Evolutionary conservation across 2,113 vertebrate genomes (phyloP).

Genomic region (Gymnorhina tibicen): DNA sequence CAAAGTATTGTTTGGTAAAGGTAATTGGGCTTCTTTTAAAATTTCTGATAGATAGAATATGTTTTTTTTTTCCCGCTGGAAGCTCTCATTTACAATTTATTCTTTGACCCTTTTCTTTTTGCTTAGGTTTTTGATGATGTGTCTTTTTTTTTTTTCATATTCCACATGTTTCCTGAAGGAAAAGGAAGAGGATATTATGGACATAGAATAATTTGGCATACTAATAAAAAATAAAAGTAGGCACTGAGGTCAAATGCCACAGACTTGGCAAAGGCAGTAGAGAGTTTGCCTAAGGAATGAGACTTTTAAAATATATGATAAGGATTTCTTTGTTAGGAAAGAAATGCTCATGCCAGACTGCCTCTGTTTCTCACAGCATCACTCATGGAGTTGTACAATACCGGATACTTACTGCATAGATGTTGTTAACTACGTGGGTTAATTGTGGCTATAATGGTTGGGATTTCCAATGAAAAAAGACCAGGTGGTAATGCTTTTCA

Average conservation of each 20-base stretch:
- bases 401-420: accelerated
- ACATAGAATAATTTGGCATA: neutral
- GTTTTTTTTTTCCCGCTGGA: neutral
- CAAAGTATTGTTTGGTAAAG: neutral
- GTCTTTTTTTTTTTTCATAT: neutral
- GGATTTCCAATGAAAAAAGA: neutral
- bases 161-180: neutral
- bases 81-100: neutral
- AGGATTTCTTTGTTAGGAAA: neutral
- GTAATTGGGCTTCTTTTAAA: neutral
- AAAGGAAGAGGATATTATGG: neutral
- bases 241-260: neutral
- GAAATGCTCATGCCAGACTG: neutral
- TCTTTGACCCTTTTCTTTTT: neutral
- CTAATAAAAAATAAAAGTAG: neutral
- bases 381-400: neutral
- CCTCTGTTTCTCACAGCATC: neutral
- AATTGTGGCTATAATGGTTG: neutral
- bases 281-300: neutral
- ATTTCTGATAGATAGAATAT: neutral
- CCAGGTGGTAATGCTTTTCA: neutral
- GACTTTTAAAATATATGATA: neutral
- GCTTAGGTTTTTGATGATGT: neutral
- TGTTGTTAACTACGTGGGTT: neutral
- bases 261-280: neutral